Percentiles rank a stretch among this genome's conserved stretches.
Conservation (phyloP, 2,797 vertebrate genomes). For the Coregonus sp. region DNA sequence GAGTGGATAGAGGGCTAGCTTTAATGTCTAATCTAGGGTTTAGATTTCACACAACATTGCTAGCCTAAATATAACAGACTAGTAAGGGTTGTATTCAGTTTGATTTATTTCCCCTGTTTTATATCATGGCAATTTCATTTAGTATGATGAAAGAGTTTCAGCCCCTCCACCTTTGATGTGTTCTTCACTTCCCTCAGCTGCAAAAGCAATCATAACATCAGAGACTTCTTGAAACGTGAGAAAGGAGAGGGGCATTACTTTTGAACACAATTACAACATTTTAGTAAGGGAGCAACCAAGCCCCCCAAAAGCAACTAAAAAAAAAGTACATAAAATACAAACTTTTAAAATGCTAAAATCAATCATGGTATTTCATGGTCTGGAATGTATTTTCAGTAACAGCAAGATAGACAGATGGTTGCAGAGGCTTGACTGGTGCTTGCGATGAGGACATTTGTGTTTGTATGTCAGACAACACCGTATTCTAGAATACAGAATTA, state of each 20-base stretch:
- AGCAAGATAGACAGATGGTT: not conserved
- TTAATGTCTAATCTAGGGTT: constrained; percentile 21
- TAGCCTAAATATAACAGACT: not conserved
- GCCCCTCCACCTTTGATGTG: not conserved
- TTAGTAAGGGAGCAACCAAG: not conserved
- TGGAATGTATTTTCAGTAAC: constrained; percentile 12
- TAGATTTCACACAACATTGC: not conserved
- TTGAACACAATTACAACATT: not conserved
- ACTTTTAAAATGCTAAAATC: not conserved
- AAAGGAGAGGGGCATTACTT: not conserved
- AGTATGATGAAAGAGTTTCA: not conserved
- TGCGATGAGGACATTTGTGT: not conserved
- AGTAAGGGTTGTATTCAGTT: not conserved
- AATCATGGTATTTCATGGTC: not conserved
- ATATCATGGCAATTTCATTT: constrained; percentile 1
- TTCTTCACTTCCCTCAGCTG: not conserved
- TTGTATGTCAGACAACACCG: not conserved
- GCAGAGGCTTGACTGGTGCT: not conserved
- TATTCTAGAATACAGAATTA: not conserved
- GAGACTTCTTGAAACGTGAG: not conserved
- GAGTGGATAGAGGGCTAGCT: not conserved
- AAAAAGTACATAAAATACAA: not conserved
- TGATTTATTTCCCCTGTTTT: constrained; percentile 28
- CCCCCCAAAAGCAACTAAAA: not conserved
- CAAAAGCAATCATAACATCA: not conserved